phyloP scores from a whole-genome alignment of 2,797 vertebrate species.

The Muscicapa comitata region DNA sequence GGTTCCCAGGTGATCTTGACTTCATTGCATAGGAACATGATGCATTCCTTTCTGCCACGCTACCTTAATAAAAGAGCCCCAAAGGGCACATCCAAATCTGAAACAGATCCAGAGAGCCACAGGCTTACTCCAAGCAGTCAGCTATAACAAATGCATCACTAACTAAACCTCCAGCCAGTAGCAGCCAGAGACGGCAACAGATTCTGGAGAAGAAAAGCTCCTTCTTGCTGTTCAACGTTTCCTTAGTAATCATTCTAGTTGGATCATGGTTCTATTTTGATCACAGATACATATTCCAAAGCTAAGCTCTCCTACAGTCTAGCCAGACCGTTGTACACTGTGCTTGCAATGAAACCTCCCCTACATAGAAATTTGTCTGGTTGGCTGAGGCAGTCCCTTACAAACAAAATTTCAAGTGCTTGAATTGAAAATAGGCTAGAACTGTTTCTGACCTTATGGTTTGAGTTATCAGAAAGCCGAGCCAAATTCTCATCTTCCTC shows the following conservation, averaged over 20 bases:
- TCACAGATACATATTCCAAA: neutral
- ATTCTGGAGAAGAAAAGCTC: neutral
- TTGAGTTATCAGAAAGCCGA: neutral
- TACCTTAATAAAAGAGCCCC: neutral
- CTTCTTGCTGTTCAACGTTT: neutral
- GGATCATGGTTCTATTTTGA: neutral
- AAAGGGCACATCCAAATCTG: neutral
- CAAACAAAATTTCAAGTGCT: neutral
- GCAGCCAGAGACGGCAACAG: neutral
- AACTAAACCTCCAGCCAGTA: neutral
- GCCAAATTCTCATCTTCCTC: neutral
- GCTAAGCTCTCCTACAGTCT: neutral
- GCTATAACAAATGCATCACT: neutral
- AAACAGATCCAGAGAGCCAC: neutral
- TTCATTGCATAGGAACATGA: neutral
- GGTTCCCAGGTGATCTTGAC: neutral
- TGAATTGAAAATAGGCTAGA: neutral
- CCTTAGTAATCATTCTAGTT: neutral
- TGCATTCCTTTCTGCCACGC: neutral
- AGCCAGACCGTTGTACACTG: fast-evolving
- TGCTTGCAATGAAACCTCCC: neutral
- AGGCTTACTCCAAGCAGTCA: neutral
- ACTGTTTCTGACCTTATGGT: neutral
- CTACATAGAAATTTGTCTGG: neutral
- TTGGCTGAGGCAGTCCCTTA: neutral